Evolutionary conservation across 1,140 invertebrate species (phyloP), one percentile per base, ranked within the genome.

Genomic region (Bilobella aurantiaca): DNA sequence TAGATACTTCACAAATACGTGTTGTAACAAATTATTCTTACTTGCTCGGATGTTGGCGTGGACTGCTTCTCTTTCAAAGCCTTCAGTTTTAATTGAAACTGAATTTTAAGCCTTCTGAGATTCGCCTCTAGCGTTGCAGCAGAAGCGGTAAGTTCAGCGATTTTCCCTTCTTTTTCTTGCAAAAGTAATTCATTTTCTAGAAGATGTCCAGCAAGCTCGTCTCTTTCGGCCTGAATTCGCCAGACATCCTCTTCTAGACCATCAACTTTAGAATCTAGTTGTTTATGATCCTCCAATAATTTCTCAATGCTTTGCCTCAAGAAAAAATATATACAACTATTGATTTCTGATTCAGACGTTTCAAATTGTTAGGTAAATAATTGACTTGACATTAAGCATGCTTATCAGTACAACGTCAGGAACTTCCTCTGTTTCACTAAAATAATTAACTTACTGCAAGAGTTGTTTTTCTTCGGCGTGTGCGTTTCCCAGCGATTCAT

Each of bases 1-100:
- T n/a, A n/a, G n/a, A n/a, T n/a, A n/a, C n/a, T n/a, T n/a, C n/a
- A n/a, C n/a, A n/a, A n/a, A n/a, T n/a, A n/a, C n/a, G n/a, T n/a
- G n/a, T n/a, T n/a, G n/a, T n/a, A n/a, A n/a, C n/a, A n/a, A n/a
- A n/a, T n/a, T n/a, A n/a, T n/a, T n/a, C n/a, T n/a, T n/a, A n/a
- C n/a, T n/a, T n/a, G n/a, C n/a, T n/a, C n/a, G n/a, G n/a, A n/a
- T n/a, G n/a, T n/a, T n/a, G n/a, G n/a, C n/a, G n/a, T n/a, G 34
- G 34, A 42, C 34, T 64, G 18, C 31, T 66, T 62, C 47, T 63
- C 42, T 46, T 30, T 59, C 27, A 72, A 18, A 5, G 53, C 65
- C 31, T 72, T 57, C 28, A 68, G 23, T 49, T 69, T 64, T 0
- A 49, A 3, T 60, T 69, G 53, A 58, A 64, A 61, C 25, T 67